Conservation (phyloP, 2,888 invertebrate species). For the Apamea sordens region DNA sequence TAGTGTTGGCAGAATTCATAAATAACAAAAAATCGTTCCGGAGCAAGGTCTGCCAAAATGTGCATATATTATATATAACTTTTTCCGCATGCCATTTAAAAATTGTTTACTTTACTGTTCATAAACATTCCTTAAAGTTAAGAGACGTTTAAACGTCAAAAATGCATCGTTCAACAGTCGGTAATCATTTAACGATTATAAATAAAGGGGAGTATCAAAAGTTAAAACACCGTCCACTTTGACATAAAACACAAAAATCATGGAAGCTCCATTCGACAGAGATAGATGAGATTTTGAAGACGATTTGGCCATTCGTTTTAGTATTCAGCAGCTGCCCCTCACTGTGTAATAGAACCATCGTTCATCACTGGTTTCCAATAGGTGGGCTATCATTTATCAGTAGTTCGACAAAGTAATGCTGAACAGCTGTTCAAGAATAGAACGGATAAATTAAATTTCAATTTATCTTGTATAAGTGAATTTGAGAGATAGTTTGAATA, state of each 20-base stretch:
- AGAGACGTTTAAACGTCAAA: background rate
- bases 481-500: conserved; percentile 19
- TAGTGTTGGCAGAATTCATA: conserved; percentile 13
- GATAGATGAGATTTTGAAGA: conserved; percentile 62
- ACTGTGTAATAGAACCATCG: conserved; percentile 65
- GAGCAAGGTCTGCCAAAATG: conserved; percentile 17
- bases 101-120: background rate
- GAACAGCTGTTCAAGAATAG: conserved; percentile 57
- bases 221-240: conserved; percentile 13
- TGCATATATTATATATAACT: background rate
- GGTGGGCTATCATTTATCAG: conserved; percentile 64
- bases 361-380: conserved; percentile 65
- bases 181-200: too few relatives aligned
- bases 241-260: conserved; percentile 40
- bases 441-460: conserved; percentile 54
- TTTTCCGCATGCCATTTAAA: background rate
- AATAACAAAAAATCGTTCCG: background rate
- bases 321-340: conserved; percentile 60
- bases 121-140: background rate
- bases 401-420: conserved; percentile 60
- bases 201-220: background rate
- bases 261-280: conserved; percentile 53
- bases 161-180: background rate
- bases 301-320: conserved; percentile 57
- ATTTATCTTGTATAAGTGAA: conserved; percentile 52